A percentile compares a stretch with the other conserved stretches of the same genome.
These are phyloP conservation scores for Pyrocephalus nanus DNA, from an alignment of 2,797 vertebrate genomes.

Conservation along the genomic window DNA sequence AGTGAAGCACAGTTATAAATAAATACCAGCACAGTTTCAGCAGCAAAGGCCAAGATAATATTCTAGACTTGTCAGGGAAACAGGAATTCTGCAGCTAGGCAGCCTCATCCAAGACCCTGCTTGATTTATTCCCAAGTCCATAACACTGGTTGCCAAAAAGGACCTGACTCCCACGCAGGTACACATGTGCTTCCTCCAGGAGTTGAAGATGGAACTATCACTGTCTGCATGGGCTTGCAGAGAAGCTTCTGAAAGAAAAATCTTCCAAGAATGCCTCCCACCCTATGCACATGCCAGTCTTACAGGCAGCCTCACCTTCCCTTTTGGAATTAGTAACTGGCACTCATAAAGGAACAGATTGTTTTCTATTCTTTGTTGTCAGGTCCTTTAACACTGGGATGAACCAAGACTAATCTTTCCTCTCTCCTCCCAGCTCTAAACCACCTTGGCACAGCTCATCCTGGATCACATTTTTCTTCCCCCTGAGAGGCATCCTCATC, in stretches of 20 bases:
- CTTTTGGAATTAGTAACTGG: background rate
- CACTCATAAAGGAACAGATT: background rate
- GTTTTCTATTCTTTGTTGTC: background rate
- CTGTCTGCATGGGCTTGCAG: background rate
- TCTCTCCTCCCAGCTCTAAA: background rate
- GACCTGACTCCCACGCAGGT: background rate
- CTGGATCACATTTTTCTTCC: too few species aligned
- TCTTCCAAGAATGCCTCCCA: background rate
- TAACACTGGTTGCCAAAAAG: background rate
- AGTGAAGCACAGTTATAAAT: background rate
- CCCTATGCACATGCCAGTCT: background rate
- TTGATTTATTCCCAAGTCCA: background rate
- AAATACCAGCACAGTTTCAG: background rate
- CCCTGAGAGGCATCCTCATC: background rate
- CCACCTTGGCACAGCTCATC: background rate
- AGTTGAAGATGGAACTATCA: background rate
- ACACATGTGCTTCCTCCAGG: background rate
- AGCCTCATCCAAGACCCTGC: background rate
- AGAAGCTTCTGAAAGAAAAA: background rate
- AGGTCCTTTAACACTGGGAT: background rate
- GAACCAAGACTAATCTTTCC: background rate
- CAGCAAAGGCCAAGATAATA: background rate
- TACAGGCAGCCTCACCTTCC: background rate
- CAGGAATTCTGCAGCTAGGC: background rate
- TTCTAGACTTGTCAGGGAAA: background rate